Conservation (phyloP, 2,797 vertebrate species). For the Lemur catta region DNA sequence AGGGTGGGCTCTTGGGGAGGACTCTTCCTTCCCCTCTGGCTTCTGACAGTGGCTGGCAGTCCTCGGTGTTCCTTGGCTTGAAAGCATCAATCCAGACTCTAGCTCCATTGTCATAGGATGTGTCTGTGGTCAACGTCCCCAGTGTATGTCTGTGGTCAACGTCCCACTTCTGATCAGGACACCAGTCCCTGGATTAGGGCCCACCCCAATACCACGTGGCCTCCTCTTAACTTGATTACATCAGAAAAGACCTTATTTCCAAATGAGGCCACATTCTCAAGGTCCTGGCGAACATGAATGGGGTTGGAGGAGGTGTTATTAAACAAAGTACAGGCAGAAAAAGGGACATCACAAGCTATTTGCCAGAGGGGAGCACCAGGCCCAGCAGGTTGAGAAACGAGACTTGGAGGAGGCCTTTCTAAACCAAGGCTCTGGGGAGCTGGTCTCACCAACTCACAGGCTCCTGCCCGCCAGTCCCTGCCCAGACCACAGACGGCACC, state of each 20-base stretch:
- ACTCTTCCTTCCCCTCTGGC: not conserved
- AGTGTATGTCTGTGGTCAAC: no score
- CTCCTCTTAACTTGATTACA: not conserved
- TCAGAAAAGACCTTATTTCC: not conserved
- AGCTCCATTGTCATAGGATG: not conserved
- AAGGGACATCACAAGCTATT: not conserved
- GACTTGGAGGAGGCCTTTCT: not conserved
- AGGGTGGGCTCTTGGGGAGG: no score
- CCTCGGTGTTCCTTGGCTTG: not conserved
- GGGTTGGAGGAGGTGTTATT: accelerated
- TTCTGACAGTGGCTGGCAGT: not conserved
- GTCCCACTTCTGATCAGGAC: not conserved
- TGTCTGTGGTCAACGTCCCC: not conserved
- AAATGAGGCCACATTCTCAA: not conserved
- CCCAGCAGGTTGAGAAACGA: not conserved
- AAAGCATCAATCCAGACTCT: not conserved
- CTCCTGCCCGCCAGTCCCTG: not conserved
- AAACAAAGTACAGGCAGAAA: not conserved
- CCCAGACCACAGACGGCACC: not conserved
- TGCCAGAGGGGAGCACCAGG: no score
- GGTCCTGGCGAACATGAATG: not conserved
- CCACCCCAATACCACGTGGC: no score
- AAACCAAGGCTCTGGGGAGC: not conserved
- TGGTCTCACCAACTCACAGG: not conserved
- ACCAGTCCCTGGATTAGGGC: not conserved